A percentile compares a stretch with the other conserved stretches of the same genome.
phyloP scores from a whole-genome alignment of 2,888 invertebrate genomes.

The Platycheirus albimanus region DNA sequence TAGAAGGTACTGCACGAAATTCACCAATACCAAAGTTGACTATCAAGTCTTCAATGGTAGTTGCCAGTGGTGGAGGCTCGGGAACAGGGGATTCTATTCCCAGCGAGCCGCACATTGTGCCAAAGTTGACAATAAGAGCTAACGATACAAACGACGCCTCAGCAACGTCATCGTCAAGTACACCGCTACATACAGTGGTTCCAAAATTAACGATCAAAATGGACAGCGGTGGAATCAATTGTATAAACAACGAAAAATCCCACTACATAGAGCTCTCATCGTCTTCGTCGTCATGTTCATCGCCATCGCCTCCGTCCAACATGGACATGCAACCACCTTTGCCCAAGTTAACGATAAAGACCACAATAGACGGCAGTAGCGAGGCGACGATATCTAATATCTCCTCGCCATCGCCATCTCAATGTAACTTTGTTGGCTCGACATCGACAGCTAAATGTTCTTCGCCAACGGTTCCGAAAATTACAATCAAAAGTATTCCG shows the following conservation, averaged over 20 bases:
- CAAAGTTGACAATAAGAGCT: conserved; percentile 81
- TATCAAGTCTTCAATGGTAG: conserved; percentile 74
- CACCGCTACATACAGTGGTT: conserved; percentile 78
- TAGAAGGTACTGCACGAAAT: conserved; percentile 48
- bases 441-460: conserved; percentile 70
- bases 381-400: conserved; percentile 80
- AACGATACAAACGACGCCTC: conserved; percentile 78
- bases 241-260: conserved; percentile 60
- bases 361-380: conserved; percentile 80
- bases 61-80: conserved; percentile 35
- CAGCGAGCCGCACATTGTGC: conserved; percentile 81
- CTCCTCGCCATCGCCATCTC: conserved; percentile 78
- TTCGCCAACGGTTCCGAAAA: conserved; percentile 84
- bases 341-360: conserved; percentile 86
- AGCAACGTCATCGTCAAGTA: conserved; percentile 76
- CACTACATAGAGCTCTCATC: conserved; percentile 57
- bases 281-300: conserved; percentile 71
- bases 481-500: conserved; percentile 84
- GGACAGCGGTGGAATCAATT: conserved; percentile 76
- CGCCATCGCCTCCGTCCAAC: conserved; percentile 69
- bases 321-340: conserved; percentile 80
- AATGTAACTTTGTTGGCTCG: conserved; percentile 68
- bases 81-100: conserved; percentile 36
- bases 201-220: conserved; percentile 82
- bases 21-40: conserved; percentile 77